Evolutionary conservation across 92 coral and sea anemone species (phyloP).

Genomic region (Heliopora coerulea): DNA sequence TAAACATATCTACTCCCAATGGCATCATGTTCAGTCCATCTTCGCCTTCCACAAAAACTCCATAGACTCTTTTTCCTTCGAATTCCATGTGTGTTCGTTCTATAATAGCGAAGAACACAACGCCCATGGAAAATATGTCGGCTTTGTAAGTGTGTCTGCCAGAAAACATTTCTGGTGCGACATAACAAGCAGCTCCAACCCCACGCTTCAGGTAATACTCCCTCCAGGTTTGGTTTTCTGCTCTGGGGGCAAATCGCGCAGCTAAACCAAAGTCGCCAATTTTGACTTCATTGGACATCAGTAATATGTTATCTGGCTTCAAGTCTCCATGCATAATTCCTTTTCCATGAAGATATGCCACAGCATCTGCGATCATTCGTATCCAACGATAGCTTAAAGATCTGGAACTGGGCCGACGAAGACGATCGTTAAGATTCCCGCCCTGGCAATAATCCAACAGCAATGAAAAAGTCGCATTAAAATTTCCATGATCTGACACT

Average conservation of each 20-base stretch:
- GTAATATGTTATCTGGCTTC: conserved; percentile 22
- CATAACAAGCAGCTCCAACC: conserved; percentile 38
- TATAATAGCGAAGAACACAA: conserved; percentile 44
- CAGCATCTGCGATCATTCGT: not conserved
- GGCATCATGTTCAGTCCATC: not conserved
- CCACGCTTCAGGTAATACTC: not conserved
- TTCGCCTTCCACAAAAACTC: conserved; percentile 44
- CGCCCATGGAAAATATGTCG: conserved; percentile 49
- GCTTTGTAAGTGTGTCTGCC: conserved; percentile 40
- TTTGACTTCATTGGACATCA: not conserved
- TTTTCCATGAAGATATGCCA: not conserved
- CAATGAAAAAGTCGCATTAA: conserved; percentile 1
- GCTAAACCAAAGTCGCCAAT: conserved; percentile 28
- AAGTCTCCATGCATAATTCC: conserved; percentile 14
- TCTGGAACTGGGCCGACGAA: not conserved
- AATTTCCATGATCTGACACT: not conserved
- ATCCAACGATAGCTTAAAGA: not conserved
- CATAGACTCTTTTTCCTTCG: conserved; percentile 33
- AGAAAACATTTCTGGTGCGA: conserved; percentile 48
- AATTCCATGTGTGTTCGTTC: conserved; percentile 21
- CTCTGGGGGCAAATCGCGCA: not conserved
- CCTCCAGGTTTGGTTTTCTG: not conserved
- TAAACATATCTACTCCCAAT: conserved; percentile 32
- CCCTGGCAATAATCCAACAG: not conserved
- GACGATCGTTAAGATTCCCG: not conserved